Evolutionary conservation across 2,113 vertebrate species (phyloP).

Genomic region (Felis chaus): DNA sequence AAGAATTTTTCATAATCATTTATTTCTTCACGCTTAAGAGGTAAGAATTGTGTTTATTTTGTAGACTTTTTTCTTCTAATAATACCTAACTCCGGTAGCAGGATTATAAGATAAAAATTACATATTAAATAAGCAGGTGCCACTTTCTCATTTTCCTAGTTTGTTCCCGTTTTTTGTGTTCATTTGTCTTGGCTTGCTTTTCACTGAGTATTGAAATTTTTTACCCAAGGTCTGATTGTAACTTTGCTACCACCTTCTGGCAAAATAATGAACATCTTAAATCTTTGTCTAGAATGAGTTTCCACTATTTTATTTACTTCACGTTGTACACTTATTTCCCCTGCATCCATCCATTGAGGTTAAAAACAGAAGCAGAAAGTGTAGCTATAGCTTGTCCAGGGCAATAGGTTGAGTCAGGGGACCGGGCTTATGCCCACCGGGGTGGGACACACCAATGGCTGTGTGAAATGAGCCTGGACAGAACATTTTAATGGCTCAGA

Average conservation of each 20-base stretch:
- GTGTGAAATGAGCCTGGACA: neutral
- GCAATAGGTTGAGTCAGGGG: neutral
- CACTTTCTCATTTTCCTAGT: neutral
- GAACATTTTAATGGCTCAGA: neutral
- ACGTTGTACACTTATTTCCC: neutral
- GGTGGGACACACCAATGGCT: neutral
- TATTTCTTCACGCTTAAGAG: neutral
- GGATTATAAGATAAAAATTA: neutral
- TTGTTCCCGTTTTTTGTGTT: neutral
- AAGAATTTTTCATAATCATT: neutral
- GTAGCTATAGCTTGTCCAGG: neutral
- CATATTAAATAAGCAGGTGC: neutral
- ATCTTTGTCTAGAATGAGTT: neutral
- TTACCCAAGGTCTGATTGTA: slow-evolving; percentile 33
- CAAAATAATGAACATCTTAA: slow-evolving; percentile 12
- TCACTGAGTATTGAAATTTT: neutral
- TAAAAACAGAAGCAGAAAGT: neutral
- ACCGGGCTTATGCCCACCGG: neutral
- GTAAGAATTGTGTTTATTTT: neutral
- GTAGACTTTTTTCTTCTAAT: neutral
- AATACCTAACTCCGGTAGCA: neutral
- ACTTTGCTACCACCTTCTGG: slow-evolving; percentile 84
- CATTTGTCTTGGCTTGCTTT: neutral
- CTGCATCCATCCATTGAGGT: neutral
- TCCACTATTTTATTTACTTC: neutral